Percentiles rank a stretch among this genome's conserved stretches.
Conservation (phyloP, 2,113 vertebrate species). For the Nerophis ophidion region DNA sequence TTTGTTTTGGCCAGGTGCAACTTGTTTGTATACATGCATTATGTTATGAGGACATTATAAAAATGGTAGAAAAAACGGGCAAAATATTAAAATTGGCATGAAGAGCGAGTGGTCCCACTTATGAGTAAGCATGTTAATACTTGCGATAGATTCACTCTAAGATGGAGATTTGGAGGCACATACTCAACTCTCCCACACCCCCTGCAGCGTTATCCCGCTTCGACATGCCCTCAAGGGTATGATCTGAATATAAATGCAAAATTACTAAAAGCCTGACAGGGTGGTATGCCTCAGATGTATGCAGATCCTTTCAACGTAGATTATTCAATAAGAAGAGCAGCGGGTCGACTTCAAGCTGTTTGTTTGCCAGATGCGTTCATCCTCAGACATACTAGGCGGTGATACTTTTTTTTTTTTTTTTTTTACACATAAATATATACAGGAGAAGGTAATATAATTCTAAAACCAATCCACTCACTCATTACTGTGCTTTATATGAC, state of each 20-base stretch:
- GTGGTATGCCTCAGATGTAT: constrained; percentile 37
- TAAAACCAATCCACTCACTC: constrained; percentile 4
- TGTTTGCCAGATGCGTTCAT: constrained; percentile 20
- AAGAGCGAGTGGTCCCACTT: constrained; percentile 15
- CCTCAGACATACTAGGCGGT: neutral
- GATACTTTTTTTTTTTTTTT: neutral
- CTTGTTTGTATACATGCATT: no score
- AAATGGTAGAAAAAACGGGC: neutral
- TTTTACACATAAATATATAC: constrained; percentile 12
- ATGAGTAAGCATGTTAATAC: constrained; percentile 25
- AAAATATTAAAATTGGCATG: constrained; percentile 9
- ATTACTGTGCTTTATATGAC: constrained; percentile 10
- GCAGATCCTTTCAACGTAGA: constrained; percentile 32
- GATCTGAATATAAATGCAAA: constrained; percentile 50
- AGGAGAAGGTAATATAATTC: constrained; percentile 9
- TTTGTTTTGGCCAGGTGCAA: neutral
- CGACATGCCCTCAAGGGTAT: constrained; percentile 40
- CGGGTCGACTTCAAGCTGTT: constrained; percentile 48
- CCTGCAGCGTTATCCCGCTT: constrained; percentile 43
- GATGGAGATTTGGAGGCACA: constrained; percentile 44
- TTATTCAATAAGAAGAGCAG: constrained; percentile 35
- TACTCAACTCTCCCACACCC: constrained; percentile 19
- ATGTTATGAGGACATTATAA: no score
- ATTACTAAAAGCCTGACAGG: constrained; percentile 37
- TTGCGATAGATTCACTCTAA: constrained; percentile 43